These are phyloP conservation scores for Meganola albula DNA, from an alignment of 2,888 invertebrate genomes.

Conservation along the genomic window DNA sequence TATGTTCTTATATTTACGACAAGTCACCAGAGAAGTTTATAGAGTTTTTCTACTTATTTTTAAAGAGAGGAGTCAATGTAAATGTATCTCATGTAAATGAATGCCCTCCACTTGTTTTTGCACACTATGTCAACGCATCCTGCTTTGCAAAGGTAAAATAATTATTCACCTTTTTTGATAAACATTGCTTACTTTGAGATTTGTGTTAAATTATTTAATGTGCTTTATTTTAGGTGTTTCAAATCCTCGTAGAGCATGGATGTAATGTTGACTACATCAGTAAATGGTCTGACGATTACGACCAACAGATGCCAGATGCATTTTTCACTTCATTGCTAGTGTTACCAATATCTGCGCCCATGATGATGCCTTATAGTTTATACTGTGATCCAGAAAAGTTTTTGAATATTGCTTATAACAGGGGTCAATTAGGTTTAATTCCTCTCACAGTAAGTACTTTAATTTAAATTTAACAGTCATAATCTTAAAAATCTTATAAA, in stretches of 20 bases:
- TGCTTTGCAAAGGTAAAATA: no score
- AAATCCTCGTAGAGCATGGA: slow-evolving; percentile 55
- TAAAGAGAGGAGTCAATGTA: slow-evolving; percentile 58
- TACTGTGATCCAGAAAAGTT: slow-evolving; percentile 56
- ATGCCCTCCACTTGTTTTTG: slow-evolving; percentile 66
- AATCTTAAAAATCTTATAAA: no score
- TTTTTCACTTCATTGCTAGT: slow-evolving; percentile 54
- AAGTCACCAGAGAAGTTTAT: slow-evolving; percentile 49
- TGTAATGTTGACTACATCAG: slow-evolving; percentile 67
- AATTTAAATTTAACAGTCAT: no score
- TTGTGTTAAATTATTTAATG: slow-evolving; percentile 2
- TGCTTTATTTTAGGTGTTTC: slow-evolving; percentile 50
- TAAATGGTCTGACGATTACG: slow-evolving; percentile 19
- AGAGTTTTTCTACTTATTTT: slow-evolving; percentile 57
- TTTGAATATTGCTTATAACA: slow-evolving; percentile 39
- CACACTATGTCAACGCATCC: slow-evolving; percentile 49
- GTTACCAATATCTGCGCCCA: slow-evolving; percentile 43
- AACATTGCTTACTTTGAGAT: neutral
- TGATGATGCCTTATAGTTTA: slow-evolving; percentile 58
- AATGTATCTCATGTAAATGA: slow-evolving; percentile 54
- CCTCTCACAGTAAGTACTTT: slow-evolving; percentile 49
- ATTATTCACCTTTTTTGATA: no score
- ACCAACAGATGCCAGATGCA: slow-evolving; percentile 53
- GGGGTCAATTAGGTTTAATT: slow-evolving; percentile 42
- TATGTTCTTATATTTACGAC: slow-evolving; percentile 63